Evolutionary conservation across 2,797 vertebrate species (phyloP), one percentile per base, ranked within the genome.

Genomic region (Lemur catta): DNA sequence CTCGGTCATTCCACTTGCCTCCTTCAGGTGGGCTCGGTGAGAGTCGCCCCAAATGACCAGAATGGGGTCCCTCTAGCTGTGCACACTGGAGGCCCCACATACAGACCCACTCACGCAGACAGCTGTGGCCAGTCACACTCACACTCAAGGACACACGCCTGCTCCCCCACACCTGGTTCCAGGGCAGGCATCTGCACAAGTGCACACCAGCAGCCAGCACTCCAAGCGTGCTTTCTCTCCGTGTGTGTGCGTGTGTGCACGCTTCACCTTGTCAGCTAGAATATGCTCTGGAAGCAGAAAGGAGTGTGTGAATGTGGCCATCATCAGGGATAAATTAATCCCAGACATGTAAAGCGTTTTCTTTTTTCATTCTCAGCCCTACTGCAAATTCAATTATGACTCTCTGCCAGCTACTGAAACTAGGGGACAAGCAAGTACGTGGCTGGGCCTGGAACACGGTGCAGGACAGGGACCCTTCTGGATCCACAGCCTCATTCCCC

Each of bases 301-400:
- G 57, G 86, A 96, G 96, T 46, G 59, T 92, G 67, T 94, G 95
- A 95, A 91, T 89, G 93, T 79, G 84, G 94, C 84, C 95, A 82
- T 97, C 96, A 95, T 89, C 91, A 86, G 87, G 93, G 91, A 87
- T 94, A 97, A 97, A 97, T 98, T 95, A 97, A 97, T 97, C 93
- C 97, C 97, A 98, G 97, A 96, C 95, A 67, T 84, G 87, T 89
- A 91, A 96, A 97, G 72, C 3, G 30, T 93, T 96, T 97, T 91
- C 94, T 97, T 93, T 94, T 88, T 92, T 98, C 94, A 93, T 97
- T 96, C 97, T 97, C 93, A 69, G 96, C 89, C 95, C 86, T 89
- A 63, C 97, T 98, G 97, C 96, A 97, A 97, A 98, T 98, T 97
- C 97, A 97, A 97, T 98, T 96, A 98, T 30, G 84, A 95, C 84